Evolutionary conservation across 2,113 vertebrate species (phyloP).

Genomic region (Jaculus jaculus): DNA sequence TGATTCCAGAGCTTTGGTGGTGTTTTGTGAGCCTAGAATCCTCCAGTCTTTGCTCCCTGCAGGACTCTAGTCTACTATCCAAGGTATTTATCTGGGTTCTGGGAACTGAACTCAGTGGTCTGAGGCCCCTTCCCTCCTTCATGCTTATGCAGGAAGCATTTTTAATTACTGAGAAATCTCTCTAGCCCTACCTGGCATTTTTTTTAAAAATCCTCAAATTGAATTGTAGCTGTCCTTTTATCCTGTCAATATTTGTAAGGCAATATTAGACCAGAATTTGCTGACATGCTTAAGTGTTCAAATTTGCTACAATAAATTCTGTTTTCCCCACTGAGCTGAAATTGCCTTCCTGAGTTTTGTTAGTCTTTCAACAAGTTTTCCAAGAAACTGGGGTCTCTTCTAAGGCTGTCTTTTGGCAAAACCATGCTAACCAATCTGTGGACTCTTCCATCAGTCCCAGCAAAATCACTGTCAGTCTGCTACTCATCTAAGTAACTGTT

Average conservation of each 20-base stretch:
- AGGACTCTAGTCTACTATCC: too few relatives aligned
- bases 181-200: not conserved
- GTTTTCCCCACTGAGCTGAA: constrained; percentile 77
- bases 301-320: constrained; percentile 52
- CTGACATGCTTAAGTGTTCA: constrained; percentile 55
- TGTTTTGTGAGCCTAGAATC: too few relatives aligned
- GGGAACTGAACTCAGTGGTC: too few relatives aligned
- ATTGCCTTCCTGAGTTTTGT: constrained; percentile 72
- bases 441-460: constrained; percentile 66
- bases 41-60: too few relatives aligned
- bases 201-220: not conserved
- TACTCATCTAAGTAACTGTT: constrained; percentile 81
- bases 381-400: constrained; percentile 83
- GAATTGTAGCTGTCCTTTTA: constrained; percentile 68
- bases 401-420: constrained; percentile 79
- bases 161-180: too few relatives aligned
- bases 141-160: too few relatives aligned
- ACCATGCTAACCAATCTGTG: constrained; percentile 73
- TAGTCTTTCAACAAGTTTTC: constrained; percentile 79
- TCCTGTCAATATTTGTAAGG: constrained; percentile 60
- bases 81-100: too few relatives aligned
- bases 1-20: too few relatives aligned
- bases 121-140: too few relatives aligned
- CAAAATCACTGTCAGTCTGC: constrained; percentile 75
- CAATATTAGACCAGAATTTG: constrained; percentile 58